Conservation (phyloP, 2,888 invertebrate genomes). For the Biston betularia region DNA sequence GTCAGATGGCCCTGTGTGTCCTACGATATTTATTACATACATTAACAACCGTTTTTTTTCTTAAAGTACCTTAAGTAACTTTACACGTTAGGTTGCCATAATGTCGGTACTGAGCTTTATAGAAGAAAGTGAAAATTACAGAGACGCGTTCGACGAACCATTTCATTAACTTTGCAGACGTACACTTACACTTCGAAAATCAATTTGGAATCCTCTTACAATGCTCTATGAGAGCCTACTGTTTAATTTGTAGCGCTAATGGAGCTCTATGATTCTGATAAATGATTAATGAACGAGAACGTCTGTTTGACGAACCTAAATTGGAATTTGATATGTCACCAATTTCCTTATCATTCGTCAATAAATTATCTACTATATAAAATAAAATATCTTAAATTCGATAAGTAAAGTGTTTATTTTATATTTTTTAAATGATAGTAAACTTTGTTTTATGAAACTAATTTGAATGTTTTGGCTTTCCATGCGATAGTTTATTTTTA, state of each 20-base stretch:
- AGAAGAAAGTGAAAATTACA: slow-evolving; percentile 7
- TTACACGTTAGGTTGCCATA: background rate
- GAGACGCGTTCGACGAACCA: background rate
- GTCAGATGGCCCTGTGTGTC: too few relatives aligned
- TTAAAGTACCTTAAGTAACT: background rate
- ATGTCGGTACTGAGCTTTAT: background rate
- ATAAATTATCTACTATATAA: too few relatives aligned
- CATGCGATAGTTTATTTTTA: too few relatives aligned
- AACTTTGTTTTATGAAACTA: too few relatives aligned
- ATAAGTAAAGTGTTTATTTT: too few relatives aligned
- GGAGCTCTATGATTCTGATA: slow-evolving; percentile 17
- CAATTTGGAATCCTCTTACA: slow-evolving; percentile 26
- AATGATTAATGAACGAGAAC: slow-evolving; percentile 23
- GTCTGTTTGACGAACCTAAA: slow-evolving; percentile 20
- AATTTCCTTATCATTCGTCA: background rate
- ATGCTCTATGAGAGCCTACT: slow-evolving; percentile 7
- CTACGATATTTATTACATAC: too few relatives aligned
- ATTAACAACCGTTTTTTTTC: too few relatives aligned
- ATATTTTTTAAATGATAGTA: too few relatives aligned
- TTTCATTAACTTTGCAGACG: slow-evolving; percentile 17
- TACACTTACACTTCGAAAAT: slow-evolving; percentile 15
- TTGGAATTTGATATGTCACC: slow-evolving; percentile 20
- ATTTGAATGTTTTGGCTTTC: too few relatives aligned
- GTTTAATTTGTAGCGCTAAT: slow-evolving; percentile 29
- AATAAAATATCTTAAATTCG: too few relatives aligned